A percentile compares a stretch with the other conserved stretches of the same genome.
phyloP scores from a whole-genome alignment of 1,140 invertebrate genomes.

The Drosophila suzukii region DNA sequence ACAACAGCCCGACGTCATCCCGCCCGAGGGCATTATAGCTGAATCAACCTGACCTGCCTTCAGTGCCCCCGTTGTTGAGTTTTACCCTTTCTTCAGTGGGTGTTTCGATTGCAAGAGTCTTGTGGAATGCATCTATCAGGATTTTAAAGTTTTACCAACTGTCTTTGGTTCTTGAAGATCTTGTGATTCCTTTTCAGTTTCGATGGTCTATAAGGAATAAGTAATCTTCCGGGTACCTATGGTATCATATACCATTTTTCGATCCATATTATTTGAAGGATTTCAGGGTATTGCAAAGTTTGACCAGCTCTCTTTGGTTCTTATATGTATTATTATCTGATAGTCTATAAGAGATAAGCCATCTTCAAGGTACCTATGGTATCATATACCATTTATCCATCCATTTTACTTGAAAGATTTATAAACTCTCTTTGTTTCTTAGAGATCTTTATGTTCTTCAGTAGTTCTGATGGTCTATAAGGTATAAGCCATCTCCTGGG shows the following conservation, averaged over 20 bases:
- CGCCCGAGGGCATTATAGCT: slow-evolving; percentile 18
- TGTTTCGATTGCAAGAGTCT: too few species aligned
- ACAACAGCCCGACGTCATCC: slow-evolving; percentile 1
- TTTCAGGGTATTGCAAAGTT: slow-evolving; percentile 1
- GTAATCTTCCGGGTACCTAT: too few species aligned
- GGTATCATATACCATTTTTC: neutral
- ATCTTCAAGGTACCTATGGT: too few species aligned
- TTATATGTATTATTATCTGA: too few species aligned
- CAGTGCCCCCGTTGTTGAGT: neutral
- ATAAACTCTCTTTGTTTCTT: too few species aligned
- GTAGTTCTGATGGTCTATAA: neutral
- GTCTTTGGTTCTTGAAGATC: too few species aligned
- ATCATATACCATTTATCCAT: neutral
- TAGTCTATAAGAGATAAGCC: neutral
- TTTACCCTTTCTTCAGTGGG: neutral
- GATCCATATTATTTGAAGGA: neutral
- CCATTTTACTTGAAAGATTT: neutral
- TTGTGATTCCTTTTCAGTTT: neutral
- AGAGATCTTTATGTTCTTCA: neutral
- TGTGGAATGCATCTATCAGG: too few species aligned
- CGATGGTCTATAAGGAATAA: neutral
- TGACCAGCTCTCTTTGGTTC: too few species aligned
- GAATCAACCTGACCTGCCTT: slow-evolving; percentile 42
- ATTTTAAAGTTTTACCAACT: too few species aligned
- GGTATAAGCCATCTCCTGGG: too few species aligned